These are phyloP conservation scores for Tuberolachnus salignus DNA, from an alignment of 2,888 invertebrate genomes.

Conservation along the genomic window DNA sequence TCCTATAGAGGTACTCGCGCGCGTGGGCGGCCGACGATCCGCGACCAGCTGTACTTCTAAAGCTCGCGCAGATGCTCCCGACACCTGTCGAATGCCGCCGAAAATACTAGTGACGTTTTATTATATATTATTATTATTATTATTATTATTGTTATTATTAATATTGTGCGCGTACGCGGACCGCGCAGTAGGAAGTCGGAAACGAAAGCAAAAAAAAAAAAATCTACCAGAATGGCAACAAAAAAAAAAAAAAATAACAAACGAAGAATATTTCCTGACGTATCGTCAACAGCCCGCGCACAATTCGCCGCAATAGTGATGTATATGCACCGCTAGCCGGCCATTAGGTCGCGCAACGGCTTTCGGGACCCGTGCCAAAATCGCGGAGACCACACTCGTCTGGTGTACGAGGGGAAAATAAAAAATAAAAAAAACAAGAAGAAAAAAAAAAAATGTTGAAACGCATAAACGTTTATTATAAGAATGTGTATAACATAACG, in stretches of 20 bases:
- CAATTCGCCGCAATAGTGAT: background rate
- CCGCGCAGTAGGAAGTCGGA: background rate
- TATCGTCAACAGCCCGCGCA: background rate
- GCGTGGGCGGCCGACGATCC: background rate
- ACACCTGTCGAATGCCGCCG: constrained; percentile 27
- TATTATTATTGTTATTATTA: too few species aligned
- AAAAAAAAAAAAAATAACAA: constrained; percentile 14
- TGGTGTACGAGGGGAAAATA: background rate
- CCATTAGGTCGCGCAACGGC: constrained; percentile 32
- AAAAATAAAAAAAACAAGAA: background rate
- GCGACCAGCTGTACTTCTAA: background rate
- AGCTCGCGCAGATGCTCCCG: constrained; percentile 32
- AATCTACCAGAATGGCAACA: background rate
- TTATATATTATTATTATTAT: too few species aligned
- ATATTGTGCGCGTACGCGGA: background rate
- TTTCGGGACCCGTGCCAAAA: constrained; percentile 21
- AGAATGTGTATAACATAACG: too few species aligned
- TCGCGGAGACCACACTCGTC: background rate
- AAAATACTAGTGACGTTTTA: background rate
- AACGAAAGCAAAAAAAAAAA: background rate
- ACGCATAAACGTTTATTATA: too few species aligned
- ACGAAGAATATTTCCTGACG: background rate
- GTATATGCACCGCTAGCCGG: background rate
- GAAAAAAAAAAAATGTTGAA: background rate
- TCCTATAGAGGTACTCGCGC: too few species aligned